Conservation (phyloP, 53 echinoderm and acorn worm species). For the Astropecten irregularis region DNA sequence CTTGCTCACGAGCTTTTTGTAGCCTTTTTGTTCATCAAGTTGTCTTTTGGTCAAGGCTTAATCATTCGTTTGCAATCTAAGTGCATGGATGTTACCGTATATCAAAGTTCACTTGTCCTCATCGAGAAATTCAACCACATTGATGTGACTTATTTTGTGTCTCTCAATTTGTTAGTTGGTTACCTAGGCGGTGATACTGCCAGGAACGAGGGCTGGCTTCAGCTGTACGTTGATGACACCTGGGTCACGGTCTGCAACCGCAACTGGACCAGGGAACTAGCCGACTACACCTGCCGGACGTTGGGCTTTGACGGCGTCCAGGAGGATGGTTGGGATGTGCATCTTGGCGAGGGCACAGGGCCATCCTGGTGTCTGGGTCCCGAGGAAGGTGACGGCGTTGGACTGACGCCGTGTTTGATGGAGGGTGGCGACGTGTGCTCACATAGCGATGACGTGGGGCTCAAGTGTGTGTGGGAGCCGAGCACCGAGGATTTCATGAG, state of each 20-base stretch:
- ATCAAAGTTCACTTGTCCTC: too few species aligned
- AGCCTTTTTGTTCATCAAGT: too few species aligned
- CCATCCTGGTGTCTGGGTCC: not conserved
- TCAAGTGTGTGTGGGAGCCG: not conserved
- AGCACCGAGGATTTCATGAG: slow-evolving; percentile 9
- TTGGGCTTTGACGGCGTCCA: slow-evolving; percentile 23
- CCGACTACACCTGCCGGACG: not conserved
- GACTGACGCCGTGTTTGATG: not conserved
- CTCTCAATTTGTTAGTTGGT: too few species aligned
- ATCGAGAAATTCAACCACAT: too few species aligned
- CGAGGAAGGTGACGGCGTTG: not conserved
- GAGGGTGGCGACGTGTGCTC: slow-evolving; percentile 12
- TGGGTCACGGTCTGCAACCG: slow-evolving; percentile 23
- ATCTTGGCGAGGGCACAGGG: not conserved
- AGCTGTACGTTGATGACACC: not conserved
- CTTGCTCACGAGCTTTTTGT: too few species aligned
- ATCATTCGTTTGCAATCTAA: too few species aligned
- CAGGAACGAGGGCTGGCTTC: slow-evolving; percentile 20
- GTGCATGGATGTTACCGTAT: too few species aligned
- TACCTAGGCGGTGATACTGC: slow-evolving; percentile 4
- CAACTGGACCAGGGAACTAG: slow-evolving; percentile 1
- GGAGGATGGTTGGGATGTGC: slow-evolving; percentile 3
- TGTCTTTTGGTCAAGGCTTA: too few species aligned
- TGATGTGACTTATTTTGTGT: too few species aligned
- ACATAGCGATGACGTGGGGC: slow-evolving; percentile 36